Conservation (phyloP, 30 jellyfish, hydroid and myxozoan species). For the Pseudorhiza aurosa region DNA sequence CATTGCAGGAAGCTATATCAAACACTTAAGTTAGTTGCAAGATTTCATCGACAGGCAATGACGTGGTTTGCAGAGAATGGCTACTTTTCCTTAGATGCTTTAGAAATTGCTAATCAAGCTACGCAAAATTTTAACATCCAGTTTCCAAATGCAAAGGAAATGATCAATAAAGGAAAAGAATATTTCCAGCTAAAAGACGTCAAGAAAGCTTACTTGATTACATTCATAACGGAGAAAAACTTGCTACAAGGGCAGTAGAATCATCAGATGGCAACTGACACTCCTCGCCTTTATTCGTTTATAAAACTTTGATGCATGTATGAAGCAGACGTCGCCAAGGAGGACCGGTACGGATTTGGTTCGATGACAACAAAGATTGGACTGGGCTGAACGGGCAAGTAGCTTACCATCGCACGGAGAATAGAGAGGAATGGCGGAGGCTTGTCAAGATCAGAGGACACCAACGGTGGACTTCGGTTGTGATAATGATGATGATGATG, state of each 20-base stretch:
- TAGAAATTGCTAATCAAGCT: slow-evolving; percentile 40
- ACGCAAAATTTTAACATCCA: slow-evolving; percentile 39
- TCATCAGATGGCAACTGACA: slow-evolving; percentile 44
- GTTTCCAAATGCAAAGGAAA: slow-evolving; percentile 30
- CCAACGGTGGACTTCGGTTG: too few relatives aligned
- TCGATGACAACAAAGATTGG: too few relatives aligned
- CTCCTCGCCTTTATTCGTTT: too few relatives aligned
- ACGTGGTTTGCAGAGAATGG: slow-evolving; percentile 30
- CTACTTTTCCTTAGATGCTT: slow-evolving; percentile 12
- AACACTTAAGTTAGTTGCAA: slow-evolving; percentile 65
- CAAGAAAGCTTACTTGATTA: slow-evolving; percentile 37
- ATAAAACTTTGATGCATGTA: too few relatives aligned
- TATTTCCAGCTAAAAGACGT: slow-evolving; percentile 17
- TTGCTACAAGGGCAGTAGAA: slow-evolving; percentile 23
- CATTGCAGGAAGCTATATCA: too few relatives aligned
- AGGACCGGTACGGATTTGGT: too few relatives aligned
- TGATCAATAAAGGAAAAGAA: slow-evolving; percentile 26
- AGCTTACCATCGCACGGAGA: too few relatives aligned
- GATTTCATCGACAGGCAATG: slow-evolving; percentile 23
- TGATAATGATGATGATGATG: too few relatives aligned
- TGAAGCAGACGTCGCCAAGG: too few relatives aligned
- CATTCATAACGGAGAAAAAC: slow-evolving; percentile 23
- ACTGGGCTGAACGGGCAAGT: too few relatives aligned
- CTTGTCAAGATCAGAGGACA: too few relatives aligned
- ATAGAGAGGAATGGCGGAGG: too few relatives aligned